Base-by-base conservation (phyloP, 2,797 vertebrate genomes). In the Sarcoramphus papa region DNA sequence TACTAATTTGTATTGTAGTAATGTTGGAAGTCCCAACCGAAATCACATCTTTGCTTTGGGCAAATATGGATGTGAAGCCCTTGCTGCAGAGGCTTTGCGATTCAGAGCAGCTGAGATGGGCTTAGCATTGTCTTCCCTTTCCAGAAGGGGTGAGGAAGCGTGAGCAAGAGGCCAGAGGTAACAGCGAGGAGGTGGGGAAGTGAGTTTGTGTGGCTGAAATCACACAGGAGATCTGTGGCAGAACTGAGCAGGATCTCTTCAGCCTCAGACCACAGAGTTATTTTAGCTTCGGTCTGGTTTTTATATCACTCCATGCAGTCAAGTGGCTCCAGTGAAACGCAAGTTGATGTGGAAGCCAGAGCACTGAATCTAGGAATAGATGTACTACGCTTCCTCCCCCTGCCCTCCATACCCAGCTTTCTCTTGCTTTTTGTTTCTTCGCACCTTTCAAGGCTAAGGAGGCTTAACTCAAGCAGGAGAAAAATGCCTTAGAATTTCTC, bases 271-370 rank as follows among this genome's bases (percentile, higher is more conserved):
- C 28, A 14, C 30, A 0, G 14, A 30, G 45, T 24, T 65, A 28
- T 53, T 70, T 70, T 17, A 43, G 40, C 31, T 81, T 59, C 0
- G 1, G 13, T 63, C n/a, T 13, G 14, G 16, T 59, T 80, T 85
- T 64, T n/a, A 2, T 28, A 33, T 33, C 20, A 0, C 57, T 51
- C 0, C 7, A 7, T 1, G 2, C 21, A 41, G 45, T 12, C 28
- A 31, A 27, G 69, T 10, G 57, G 31, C 69, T 64, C 30, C 14
- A 15, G 47, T 33, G 28, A 54, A 65, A 27, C 50, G 40, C 31
- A 15, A 28, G 75, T 21, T 37, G 86, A 5, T 70, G 75, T 23
- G 80, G 25, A 60, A 85, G 69, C 33, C 41, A 23, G 53, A 19
- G 23, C 7, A 2, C 6, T 12, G 43, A 18, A 30, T 20, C 43